phyloP scores from a whole-genome alignment of 2,888 invertebrate genomes.

The Helobdella robusta region DNA sequence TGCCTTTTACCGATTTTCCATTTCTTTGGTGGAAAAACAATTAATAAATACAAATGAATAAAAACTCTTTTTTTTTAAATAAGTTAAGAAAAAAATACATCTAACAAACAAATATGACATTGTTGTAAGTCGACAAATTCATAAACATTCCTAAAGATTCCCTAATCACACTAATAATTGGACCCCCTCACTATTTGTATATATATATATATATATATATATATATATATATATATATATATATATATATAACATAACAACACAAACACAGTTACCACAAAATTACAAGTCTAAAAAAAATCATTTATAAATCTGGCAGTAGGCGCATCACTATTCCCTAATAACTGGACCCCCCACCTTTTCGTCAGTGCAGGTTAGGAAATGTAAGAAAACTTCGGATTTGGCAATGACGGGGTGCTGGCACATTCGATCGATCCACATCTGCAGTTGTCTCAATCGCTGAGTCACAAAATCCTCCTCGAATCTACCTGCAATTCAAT shows the following conservation, averaged over 20 bases:
- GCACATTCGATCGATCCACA: conserved; percentile 93
- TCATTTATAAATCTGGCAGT: too few relatives aligned
- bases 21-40: conserved; percentile 47
- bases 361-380: conserved; percentile 91
- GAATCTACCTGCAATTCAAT: conserved; percentile 81
- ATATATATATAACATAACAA: too few relatives aligned
- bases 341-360: conserved; percentile 60
- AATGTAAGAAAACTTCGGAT: conserved; percentile 89
- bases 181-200: too few relatives aligned
- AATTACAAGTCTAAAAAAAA: not conserved
- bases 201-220: too few relatives aligned
- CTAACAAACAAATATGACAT: too few relatives aligned
- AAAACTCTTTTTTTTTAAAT: too few relatives aligned
- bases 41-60: not conserved
- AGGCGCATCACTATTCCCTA: too few relatives aligned
- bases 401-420: conserved; percentile 85
- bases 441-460: conserved; percentile 81
- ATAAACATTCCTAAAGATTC: too few relatives aligned
- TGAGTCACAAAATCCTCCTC: conserved; percentile 95
- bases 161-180: too few relatives aligned
- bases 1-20: conserved; percentile 93
- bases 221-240: too few relatives aligned
- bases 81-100: too few relatives aligned
- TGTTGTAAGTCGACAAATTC: too few relatives aligned
- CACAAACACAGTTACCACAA: not conserved